Evolutionary conservation across 2,113 vertebrate species (phyloP), one percentile per base, ranked within the genome.

Genomic region (Thalassoma bifasciatum): DNA sequence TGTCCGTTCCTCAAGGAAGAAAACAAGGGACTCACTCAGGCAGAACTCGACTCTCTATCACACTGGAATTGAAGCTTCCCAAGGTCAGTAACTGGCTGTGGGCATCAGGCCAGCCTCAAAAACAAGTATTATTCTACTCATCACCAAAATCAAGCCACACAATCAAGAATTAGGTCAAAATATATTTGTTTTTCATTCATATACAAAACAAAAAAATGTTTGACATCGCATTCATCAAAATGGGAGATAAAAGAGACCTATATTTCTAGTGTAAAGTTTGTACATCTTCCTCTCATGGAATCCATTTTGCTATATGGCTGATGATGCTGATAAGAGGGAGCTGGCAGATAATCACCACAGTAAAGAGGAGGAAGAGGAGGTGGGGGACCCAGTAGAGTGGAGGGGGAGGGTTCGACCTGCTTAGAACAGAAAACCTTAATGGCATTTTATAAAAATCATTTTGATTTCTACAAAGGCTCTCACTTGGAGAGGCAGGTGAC

Each of bases 61-160:
- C 78, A 66, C 56, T 83, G 74, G 77, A 85, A 85, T 83, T 79
- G 88, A 77, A 81, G 74, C 73, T 74, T 79, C 81, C 34, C 22
- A n/a, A 54, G 82, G 85, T 86, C 77, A 83, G 40, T 72, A 38
- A 56, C 73, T 67, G 69, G 68, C 53, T 73, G 49, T 50, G 71
- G 71, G 78, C 73, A 77, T 66, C 56, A 59, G 70, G 40, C 54
- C 63, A 72, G 36, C 47, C 44, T 40, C 69, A 56, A 82, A n/a
- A 46, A 87, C 23, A 64, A 36, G 56, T 54, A 84, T 71, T 73
- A 73, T 79, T 77, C 61, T 73, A 52, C 54, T 63, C 44, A 50
- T 56, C 24, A 68, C 44, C 70, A 75, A 57, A 53, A 63, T 52
- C 40, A 23, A 12, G 54, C 60, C n/a, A 65, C 57, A 30, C 10